Base-by-base conservation (phyloP, 2,888 invertebrate genomes). In the Xylota sylvarum region DNA sequence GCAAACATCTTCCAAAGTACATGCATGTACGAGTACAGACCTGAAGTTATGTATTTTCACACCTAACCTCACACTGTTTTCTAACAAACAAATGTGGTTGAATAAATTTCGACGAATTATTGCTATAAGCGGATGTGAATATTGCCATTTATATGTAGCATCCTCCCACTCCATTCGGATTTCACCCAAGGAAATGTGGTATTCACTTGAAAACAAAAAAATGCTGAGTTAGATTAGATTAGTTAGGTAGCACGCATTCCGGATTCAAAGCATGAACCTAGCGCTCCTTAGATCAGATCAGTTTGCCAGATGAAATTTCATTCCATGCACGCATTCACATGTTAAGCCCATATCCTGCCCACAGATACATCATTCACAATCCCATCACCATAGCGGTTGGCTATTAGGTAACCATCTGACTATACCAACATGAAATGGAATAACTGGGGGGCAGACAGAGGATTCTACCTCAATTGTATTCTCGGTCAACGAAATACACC, bases 231-330 rank as follows among this genome's bases (percentile, higher is more conserved):
- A 5, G 14, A 43, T 14, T 23, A 23, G 23, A 23, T 23, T 23
- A 43, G 14, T 40, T 14, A 2, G 43, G 5, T 14, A 14, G 5
- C 23, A 3, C 14, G 7, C 23, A 40, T 60, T 60, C 40, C 40
- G 40, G 9, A 60, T 40, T 60, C 37, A 40, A n/a, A 40, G 5
- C 40, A 40, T 60, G 37, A 6, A 43, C 14, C 14, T 6, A 14
- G 5, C 14, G 43, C 4, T 43, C 6, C 43, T 43, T 14, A 23
- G 23, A 43, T 43, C 43, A 14, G 43, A 40, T 60, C 60, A 23
- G 23, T 60, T n/a, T 9, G n/a, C 6, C 7, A 19, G 23, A 40
- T 60, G 23, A 50, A 60, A 40, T 37, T 60, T 60, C 40, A 60
- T 40, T 60, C 23, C n/a, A 40, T 40, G 37, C 60, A 60, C 60